A percentile compares a stretch with the other conserved stretches of the same genome.
These are phyloP conservation scores for Dufourea novaeangliae DNA, from an alignment of 1,140 invertebrate genomes.

Conservation along the genomic window DNA sequence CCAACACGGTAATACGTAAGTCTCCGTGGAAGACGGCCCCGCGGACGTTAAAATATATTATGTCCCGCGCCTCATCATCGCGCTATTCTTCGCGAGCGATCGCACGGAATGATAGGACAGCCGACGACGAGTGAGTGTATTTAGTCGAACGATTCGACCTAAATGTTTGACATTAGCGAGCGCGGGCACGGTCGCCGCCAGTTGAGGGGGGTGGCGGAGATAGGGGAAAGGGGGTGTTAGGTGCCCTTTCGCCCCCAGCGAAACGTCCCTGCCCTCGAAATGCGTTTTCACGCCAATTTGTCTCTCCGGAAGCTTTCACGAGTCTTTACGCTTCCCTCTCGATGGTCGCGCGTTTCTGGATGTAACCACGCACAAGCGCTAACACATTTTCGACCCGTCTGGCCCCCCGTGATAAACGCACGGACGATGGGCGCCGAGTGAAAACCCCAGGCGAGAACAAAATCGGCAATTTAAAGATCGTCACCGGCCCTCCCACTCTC, in stretches of 20 bases:
- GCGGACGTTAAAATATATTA: slow-evolving; percentile 72
- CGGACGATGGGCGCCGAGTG: slow-evolving; percentile 29
- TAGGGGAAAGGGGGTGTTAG: slow-evolving; percentile 15
- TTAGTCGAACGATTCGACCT: slow-evolving; percentile 75
- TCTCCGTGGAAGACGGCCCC: neutral
- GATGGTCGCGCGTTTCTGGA: slow-evolving; percentile 58
- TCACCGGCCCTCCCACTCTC: neutral
- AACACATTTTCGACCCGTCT: slow-evolving; percentile 12
- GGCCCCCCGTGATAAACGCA: slow-evolving; percentile 46
- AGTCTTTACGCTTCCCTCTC: slow-evolving; percentile 78
- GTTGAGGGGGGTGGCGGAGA: no score
- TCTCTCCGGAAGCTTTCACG: slow-evolving; percentile 80
- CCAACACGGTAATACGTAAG: no score
- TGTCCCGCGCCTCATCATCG: slow-evolving; percentile 75
- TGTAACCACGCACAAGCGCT: slow-evolving; percentile 62
- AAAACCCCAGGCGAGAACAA: slow-evolving; percentile 23
- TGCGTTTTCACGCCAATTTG: slow-evolving; percentile 81
- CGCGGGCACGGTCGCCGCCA: slow-evolving; percentile 19
- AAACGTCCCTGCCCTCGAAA: slow-evolving; percentile 69
- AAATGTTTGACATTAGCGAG: slow-evolving; percentile 78
- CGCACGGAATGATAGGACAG: slow-evolving; percentile 76
- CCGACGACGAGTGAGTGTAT: slow-evolving; percentile 77
- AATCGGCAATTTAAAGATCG: slow-evolving; percentile 52
- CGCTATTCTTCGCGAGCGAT: slow-evolving; percentile 77
- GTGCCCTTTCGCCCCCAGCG: slow-evolving; percentile 39